Conservation (phyloP, 1,140 invertebrate genomes). For the Leptopilina clavipes region DNA sequence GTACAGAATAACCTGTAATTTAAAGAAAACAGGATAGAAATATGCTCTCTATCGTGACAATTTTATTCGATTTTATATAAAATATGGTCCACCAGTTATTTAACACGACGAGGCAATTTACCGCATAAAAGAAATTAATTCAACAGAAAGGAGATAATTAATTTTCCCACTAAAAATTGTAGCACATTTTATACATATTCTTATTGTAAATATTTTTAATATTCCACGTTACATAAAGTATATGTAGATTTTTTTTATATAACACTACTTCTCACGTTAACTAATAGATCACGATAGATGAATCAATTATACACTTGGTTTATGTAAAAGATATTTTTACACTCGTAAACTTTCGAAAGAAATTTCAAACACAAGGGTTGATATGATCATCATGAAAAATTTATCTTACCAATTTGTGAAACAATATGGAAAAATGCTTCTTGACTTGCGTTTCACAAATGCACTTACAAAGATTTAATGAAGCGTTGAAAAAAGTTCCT, state of each 20-base stretch:
- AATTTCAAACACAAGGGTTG: not conserved
- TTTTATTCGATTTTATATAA: conserved; percentile 5
- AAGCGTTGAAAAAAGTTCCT: not conserved
- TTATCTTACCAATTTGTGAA: not conserved
- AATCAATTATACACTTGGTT: not conserved
- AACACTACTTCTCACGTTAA: no score
- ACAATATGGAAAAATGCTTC: not conserved
- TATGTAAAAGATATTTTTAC: not conserved
- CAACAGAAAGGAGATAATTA: no score
- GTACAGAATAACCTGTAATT: conserved; percentile 16
- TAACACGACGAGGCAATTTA: not conserved
- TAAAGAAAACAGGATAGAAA: conserved; percentile 12
- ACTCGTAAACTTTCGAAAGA: not conserved
- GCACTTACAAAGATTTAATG: not conserved
- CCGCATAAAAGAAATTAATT: no score
- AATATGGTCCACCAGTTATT: not conserved
- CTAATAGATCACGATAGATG: no score
- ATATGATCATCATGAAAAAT: not conserved
- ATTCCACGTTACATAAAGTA: not conserved
- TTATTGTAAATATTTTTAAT: not conserved
- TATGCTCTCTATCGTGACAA: not conserved
- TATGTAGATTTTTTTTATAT: not conserved
- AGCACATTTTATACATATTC: no score
- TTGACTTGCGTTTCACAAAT: not conserved
- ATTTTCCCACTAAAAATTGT: no score